phyloP scores from a whole-genome alignment of 2,797 vertebrate genomes.

The Mus caroli region DNA sequence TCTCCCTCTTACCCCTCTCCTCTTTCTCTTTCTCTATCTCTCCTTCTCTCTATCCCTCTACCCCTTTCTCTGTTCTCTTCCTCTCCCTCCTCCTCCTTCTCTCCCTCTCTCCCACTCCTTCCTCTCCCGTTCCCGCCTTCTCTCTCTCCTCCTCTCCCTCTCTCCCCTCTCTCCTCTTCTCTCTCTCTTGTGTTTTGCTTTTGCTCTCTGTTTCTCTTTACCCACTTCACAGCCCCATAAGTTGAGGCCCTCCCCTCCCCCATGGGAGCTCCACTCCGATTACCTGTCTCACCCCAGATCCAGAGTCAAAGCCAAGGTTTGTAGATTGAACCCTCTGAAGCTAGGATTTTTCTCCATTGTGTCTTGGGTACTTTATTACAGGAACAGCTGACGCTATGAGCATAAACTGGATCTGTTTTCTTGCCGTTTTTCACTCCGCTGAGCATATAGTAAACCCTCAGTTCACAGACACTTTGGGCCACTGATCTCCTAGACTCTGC shows the following conservation, averaged over 20 bases:
- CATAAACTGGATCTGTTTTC: fast-evolving
- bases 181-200: not conserved
- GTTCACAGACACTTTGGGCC: fast-evolving
- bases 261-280: not conserved
- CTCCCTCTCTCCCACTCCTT: not conserved
- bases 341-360: not conserved
- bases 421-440: fast-evolving
- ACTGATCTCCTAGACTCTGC: not conserved
- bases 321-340: not conserved
- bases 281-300: not conserved
- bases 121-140: too few species aligned
- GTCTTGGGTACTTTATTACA: not conserved
- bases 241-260: not conserved
- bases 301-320: not conserved
- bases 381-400: not conserved
- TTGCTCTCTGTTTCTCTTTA: not conserved
- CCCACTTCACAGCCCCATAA: not conserved
- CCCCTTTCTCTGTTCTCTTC: too few species aligned
- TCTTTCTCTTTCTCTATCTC: not conserved
- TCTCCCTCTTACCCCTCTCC: not conserved
- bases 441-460: fast-evolving
- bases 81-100: not conserved
- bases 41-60: not conserved
- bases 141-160: not conserved
- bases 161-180: not conserved